These are phyloP conservation scores for Mormyrops attenuatus DNA, from an alignment of 2,797 vertebrate genomes.

Conservation along the genomic window DNA sequence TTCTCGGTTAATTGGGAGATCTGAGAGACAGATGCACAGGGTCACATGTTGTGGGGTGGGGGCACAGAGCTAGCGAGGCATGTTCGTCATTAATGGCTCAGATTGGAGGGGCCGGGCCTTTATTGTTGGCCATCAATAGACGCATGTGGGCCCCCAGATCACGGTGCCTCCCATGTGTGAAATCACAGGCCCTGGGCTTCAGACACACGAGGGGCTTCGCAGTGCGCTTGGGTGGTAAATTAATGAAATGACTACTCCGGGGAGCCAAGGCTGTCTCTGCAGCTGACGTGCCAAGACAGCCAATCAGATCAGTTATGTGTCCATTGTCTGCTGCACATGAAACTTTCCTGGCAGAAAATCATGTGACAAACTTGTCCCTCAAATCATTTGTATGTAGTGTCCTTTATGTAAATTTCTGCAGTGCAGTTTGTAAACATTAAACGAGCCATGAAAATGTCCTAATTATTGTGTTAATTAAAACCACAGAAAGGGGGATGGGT, in stretches of 20 bases:
- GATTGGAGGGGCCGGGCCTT: constrained; percentile 40
- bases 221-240: background rate
- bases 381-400: background rate
- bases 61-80: constrained; percentile 32
- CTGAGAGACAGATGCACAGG: constrained; percentile 39
- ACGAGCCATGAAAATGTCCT: background rate
- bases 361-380: background rate
- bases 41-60: constrained; percentile 44
- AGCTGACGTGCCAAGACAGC: background rate
- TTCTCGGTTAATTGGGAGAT: constrained; percentile 45
- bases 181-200: background rate
- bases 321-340: background rate
- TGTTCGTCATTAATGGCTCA: constrained; percentile 56
- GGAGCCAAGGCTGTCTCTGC: background rate
- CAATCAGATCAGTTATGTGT: background rate
- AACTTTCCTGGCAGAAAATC: background rate
- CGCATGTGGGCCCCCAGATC: background rate
- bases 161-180: constrained; percentile 7
- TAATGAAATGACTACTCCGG: background rate
- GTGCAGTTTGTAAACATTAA: constrained; percentile 11
- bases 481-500: background rate
- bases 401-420: background rate
- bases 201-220: background rate
- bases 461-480: constrained; percentile 12
- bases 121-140: constrained; percentile 32